Percentiles rank a stretch among this genome's conserved stretches.
These are phyloP conservation scores for Megalonaias nervosa DNA, from an alignment of 1,140 invertebrate species.

Conservation along the genomic window DNA sequence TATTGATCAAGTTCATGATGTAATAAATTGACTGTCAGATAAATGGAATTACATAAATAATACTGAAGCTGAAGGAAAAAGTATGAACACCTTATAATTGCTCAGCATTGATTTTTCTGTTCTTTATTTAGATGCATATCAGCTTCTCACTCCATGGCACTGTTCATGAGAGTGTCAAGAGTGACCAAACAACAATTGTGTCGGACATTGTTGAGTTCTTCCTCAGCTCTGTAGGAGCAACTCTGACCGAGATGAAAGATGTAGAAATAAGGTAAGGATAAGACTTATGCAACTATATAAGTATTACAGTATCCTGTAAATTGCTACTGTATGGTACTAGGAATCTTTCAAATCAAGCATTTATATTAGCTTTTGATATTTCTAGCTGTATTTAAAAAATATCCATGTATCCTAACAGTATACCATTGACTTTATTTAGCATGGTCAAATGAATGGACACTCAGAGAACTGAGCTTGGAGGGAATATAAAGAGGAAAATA, in stretches of 20 bases:
- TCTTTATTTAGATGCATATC: constrained; percentile 69
- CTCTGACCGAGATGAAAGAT: constrained; percentile 78
- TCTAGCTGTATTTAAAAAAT: no score
- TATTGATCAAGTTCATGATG: no score
- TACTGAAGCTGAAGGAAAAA: no score
- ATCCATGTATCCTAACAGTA: no score
- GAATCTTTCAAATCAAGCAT: background rate
- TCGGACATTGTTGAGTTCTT: constrained; percentile 75
- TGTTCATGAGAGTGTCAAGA: constrained; percentile 57
- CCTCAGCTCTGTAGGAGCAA: constrained; percentile 77
- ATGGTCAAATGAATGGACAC: no score
- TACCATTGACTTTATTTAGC: no score
- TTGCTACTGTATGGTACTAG: background rate
- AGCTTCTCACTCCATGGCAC: constrained; percentile 80
- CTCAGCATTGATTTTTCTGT: background rate
- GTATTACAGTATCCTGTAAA: background rate
- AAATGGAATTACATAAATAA: no score
- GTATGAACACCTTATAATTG: no score
- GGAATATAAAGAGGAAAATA: no score
- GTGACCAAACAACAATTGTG: constrained; percentile 62
- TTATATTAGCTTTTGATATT: no score
- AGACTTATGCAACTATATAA: background rate
- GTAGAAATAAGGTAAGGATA: constrained; percentile 76
- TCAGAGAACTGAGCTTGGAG: no score
- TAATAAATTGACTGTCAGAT: no score